Base-by-base conservation (phyloP, 2,888 invertebrate species). In the Tortrix viridana region DNA sequence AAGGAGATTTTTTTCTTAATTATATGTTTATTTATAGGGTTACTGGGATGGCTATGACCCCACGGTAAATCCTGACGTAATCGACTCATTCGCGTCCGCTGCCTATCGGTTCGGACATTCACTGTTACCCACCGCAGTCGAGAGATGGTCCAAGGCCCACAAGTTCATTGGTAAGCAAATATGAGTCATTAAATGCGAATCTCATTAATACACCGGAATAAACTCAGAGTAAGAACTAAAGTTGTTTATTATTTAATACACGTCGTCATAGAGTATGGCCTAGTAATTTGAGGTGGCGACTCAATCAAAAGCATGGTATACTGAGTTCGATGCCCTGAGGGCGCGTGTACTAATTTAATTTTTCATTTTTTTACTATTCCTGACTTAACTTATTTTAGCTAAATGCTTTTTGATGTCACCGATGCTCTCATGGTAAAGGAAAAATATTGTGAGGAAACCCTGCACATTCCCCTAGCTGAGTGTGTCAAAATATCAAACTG, bases 41-140 rank as follows among this genome's bases (percentile, higher is more conserved):
- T 96, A 95, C 82, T 97, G 96, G 96, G 93, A 96, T 72, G 97
- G 96, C 26, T 97, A 97, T 75, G 97, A 98, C 81, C 76, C 94
- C 1, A 95, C 94, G 67, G 95, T 98, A 0, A 98, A 98, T 86
- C 97, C 98, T 0, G 96, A 96, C 70, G 96, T 98, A 23, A 95
- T 98, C 69, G 97, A 96, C 66, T 96, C 97, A 3, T 98, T 98
- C 80, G 96, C 97, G n/a, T 94, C 97, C 14, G 98, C 98, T 48
- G 98, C 98, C 12, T 98, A 97, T 87, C 94, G 98, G 74, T 98
- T 98, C 74, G 98, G 98, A 0, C 98, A 98, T 82, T 98, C 98
- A 0, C 87, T 98, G 18, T 85, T 98, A 66, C 98, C 98, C 9
- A 97, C 97, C 1, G 97, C 97, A 22, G 96, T 98, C 4, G 98